Evolutionary conservation across 1,140 invertebrate genomes (phyloP).

Genomic region (Palaemon carinicauda): DNA sequence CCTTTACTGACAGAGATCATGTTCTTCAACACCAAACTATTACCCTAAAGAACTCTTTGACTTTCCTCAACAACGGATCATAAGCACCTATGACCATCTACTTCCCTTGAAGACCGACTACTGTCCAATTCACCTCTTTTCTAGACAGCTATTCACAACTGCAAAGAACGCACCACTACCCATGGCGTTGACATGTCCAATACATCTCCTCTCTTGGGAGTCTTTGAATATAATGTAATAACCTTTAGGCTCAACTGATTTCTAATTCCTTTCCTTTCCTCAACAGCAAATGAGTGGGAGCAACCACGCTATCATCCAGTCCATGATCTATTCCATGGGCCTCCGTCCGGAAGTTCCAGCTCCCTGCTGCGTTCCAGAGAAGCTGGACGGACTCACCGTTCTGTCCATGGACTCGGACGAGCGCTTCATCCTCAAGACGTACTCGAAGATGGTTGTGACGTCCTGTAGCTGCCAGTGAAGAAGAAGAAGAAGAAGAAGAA

Average conservation of each 20-base stretch:
- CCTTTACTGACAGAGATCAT: too few relatives aligned
- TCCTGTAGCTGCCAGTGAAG: constrained; percentile 24
- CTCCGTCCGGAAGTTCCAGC: constrained; percentile 9
- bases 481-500: too few relatives aligned
- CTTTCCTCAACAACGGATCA: too few relatives aligned
- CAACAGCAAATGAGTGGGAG: constrained; percentile 12
- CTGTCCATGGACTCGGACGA: not conserved
- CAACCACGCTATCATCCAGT: constrained; percentile 27
- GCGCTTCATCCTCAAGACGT: constrained; percentile 4
- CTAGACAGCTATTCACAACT: too few relatives aligned
- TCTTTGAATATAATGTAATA: too few relatives aligned
- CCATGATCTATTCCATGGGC: constrained; percentile 14
- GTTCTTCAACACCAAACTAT: too few relatives aligned
- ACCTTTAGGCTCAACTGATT: not conserved
- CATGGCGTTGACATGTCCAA: too few relatives aligned
- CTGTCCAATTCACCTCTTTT: too few relatives aligned
- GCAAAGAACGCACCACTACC: too few relatives aligned
- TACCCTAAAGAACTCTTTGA: too few relatives aligned
- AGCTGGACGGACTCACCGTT: constrained; percentile 2
- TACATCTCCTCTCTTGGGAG: not conserved
- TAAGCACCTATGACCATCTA: too few relatives aligned
- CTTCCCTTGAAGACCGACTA: too few relatives aligned
- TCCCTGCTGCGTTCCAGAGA: constrained; percentile 26
- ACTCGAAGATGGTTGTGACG: constrained; percentile 11
- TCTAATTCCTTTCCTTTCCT: not conserved